A percentile compares a stretch with the other conserved stretches of the same genome.
phyloP scores from a whole-genome alignment of 2,113 vertebrate species.

The Cephalopholis sonnerati region DNA sequence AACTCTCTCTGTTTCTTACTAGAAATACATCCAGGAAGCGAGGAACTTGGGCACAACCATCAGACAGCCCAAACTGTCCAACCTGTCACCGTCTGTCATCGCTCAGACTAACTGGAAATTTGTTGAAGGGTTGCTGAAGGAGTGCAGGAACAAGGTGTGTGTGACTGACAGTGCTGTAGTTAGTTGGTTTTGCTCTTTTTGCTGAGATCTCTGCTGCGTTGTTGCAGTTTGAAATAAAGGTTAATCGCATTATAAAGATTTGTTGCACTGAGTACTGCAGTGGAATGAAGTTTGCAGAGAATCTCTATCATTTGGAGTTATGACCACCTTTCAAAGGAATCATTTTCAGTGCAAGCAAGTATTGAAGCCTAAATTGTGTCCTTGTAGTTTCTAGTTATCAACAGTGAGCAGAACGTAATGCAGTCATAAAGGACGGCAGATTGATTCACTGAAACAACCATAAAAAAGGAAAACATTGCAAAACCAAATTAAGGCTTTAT shows the following conservation, averaged over 20 bases:
- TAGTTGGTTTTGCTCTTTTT: background rate
- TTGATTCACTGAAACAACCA: background rate
- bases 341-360: background rate
- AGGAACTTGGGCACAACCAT: slow-evolving; percentile 97
- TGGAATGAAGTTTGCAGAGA: background rate
- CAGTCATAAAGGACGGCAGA: background rate
- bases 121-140: slow-evolving; percentile 97
- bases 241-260: background rate
- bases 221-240: background rate
- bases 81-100: slow-evolving; percentile 97
- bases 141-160: slow-evolving; percentile 94
- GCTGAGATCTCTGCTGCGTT: background rate
- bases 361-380: background rate
- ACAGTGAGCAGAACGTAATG: background rate
- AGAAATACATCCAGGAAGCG: slow-evolving; percentile 99
- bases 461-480: background rate
- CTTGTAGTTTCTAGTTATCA: background rate
- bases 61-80: slow-evolving; percentile 96
- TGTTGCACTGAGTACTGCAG: background rate
- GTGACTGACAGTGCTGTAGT: background rate
- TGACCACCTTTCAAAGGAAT: background rate
- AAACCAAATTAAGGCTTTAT: background rate
- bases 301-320: background rate
- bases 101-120: slow-evolving; percentile 99
- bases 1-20: slow-evolving; percentile 45